These are phyloP conservation scores for Netelia fuscicornis DNA, from an alignment of 2,888 invertebrate genomes.

Conservation along the genomic window DNA sequence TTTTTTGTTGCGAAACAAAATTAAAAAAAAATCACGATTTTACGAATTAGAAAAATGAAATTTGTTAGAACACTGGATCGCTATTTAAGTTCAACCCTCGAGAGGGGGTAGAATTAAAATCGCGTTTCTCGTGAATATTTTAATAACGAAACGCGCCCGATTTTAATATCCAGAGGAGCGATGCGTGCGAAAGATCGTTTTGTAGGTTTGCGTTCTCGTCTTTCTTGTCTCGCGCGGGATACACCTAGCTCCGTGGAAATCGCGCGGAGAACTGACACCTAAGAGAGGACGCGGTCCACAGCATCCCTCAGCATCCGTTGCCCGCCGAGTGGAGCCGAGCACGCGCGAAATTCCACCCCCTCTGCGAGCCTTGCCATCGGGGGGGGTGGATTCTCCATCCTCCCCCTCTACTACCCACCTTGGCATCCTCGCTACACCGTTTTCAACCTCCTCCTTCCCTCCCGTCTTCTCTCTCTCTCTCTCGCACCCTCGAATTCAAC, in stretches of 20 bases:
- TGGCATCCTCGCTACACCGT: slow-evolving; percentile 21
- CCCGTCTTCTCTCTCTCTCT: slow-evolving; percentile 16
- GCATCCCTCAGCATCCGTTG: slow-evolving; percentile 81
- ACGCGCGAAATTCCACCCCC: slow-evolving; percentile 83
- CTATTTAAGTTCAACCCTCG: neutral
- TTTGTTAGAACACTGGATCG: neutral
- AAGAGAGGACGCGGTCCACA: slow-evolving; percentile 80
- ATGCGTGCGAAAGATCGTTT: neutral
- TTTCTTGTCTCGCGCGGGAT: slow-evolving; percentile 57
- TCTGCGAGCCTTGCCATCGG: slow-evolving; percentile 44
- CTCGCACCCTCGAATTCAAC: slow-evolving; percentile 8
- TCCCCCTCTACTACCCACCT: slow-evolving; percentile 15
- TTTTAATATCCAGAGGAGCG: neutral
- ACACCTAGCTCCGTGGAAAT: slow-evolving; percentile 81
- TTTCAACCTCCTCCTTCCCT: slow-evolving; percentile 31
- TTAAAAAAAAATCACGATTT: too few species aligned
- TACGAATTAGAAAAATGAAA: neutral
- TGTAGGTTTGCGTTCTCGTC: neutral
- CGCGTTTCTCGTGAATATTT: too few species aligned
- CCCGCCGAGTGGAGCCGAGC: slow-evolving; percentile 78
- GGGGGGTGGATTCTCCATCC: slow-evolving; percentile 53
- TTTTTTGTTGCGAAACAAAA: too few species aligned
- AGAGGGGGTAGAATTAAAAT: too few species aligned
- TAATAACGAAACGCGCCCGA: neutral
- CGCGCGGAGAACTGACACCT: slow-evolving; percentile 84